Evolutionary conservation across 2,797 vertebrate species (phyloP).

Genomic region (Sylvia borin): DNA sequence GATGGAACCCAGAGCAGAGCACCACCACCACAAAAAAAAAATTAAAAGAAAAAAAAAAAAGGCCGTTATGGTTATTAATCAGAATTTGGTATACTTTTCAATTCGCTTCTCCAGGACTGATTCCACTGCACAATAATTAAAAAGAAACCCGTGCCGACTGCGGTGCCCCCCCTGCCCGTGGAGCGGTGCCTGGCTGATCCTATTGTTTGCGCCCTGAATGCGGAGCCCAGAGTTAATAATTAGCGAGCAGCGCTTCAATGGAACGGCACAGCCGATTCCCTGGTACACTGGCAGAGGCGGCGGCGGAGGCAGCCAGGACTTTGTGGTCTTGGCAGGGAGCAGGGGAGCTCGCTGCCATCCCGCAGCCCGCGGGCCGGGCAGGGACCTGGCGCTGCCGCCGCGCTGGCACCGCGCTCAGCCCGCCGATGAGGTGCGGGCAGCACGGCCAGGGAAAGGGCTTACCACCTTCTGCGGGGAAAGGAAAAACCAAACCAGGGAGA

Average conservation of each 20-base stretch:
- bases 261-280: constrained; percentile 19
- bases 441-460: neutral
- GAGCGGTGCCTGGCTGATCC: constrained; percentile 62
- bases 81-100: constrained; percentile 49
- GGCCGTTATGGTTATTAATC: neutral
- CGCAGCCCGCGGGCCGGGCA: neutral
- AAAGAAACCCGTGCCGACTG: constrained; percentile 28
- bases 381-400: neutral
- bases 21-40: neutral
- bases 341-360: constrained; percentile 7
- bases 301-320: neutral
- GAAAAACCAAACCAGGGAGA: neutral
- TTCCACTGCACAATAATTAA: constrained; percentile 43
- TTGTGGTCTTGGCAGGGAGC: constrained; percentile 52
- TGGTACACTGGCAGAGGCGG: constrained; percentile 7
- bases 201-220: constrained; percentile 62
- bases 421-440: neutral
- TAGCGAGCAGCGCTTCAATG: constrained; percentile 49
- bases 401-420: neutral
- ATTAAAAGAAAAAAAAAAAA: no score
- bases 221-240: constrained; percentile 59
- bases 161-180: neutral
- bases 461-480: neutral
- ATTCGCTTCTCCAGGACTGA: neutral
- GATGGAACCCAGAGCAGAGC: neutral